Evolutionary conservation across 2,113 vertebrate species (phyloP), one percentile per base, ranked within the genome.

Genomic region (Poeciliopsis prolifica): DNA sequence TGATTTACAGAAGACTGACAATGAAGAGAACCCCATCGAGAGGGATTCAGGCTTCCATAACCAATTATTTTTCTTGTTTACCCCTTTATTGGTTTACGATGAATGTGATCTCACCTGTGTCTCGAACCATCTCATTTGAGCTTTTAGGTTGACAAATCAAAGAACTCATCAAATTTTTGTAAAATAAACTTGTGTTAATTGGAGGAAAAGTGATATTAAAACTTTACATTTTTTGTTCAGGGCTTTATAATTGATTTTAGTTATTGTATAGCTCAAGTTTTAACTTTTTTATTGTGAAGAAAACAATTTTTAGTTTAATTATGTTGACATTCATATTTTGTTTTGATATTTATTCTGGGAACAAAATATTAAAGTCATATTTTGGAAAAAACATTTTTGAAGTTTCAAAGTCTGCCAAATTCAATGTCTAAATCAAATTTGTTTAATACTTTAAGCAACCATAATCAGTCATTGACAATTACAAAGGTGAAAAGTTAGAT

Each of bases 111-210:
- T 75, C 77, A 80, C 71, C 58, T 84, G 3, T 48, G 64, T 68
- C 51, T 24, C 31, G 22, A 70, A 48, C 42, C 44, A 9, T 70
- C 65, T 68, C 69, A 35, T 48, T 29, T 54, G 33, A 82, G 66
- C n/a, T 80, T 78, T 77, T 74, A 77, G 31, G 31, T 37, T 48
- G 61, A 83, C 58, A 78, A 78, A 78, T 22, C 26, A 29, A 51
- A 82, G 54, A 63, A 84, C 70, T 24, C 30, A 19, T 37, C 14
- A 54, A 69, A 84, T 84, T 80, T 73, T 61, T 72, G 35, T 37
- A 65, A 70, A 72, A 62, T 70, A 13, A 9, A 8, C 10, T 10
- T 26, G 61, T 17, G 51, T 65, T 74, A 77, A 70, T 82, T 78
- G 61, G 30, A 66, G n/a, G 29, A 26, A 48, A 69, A 87, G 74